phyloP scores from a whole-genome alignment of 2,113 vertebrate genomes.

The Cyprinodon variegatus region DNA sequence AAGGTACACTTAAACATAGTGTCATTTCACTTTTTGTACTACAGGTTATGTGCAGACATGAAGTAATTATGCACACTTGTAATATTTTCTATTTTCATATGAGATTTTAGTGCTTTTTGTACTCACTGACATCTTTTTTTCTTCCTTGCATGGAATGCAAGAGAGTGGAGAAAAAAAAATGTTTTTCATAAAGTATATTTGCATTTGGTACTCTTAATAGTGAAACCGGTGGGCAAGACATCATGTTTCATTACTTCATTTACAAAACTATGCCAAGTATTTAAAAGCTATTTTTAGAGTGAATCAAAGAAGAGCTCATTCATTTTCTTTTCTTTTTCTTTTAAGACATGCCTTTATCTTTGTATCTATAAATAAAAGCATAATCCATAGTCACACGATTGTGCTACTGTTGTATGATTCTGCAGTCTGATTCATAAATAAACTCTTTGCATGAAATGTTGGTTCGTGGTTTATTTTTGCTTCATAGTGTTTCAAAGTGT shows the following conservation, averaged over 20 bases:
- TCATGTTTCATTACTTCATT: conserved; percentile 78
- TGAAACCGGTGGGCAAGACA: conserved; percentile 69
- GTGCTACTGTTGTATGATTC: conserved; percentile 81
- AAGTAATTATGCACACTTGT: conserved; percentile 81
- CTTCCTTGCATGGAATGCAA: conserved; percentile 78
- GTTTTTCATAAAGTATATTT: conserved; percentile 78
- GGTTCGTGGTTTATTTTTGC: conserved; percentile 57
- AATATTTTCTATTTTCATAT: conserved; percentile 85
- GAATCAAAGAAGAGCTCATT: conserved; percentile 72
- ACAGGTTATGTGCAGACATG: conserved; percentile 77
- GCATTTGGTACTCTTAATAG: conserved; percentile 79
- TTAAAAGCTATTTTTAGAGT: conserved; percentile 83
- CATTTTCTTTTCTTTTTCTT: conserved; percentile 69
- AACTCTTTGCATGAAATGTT: conserved; percentile 80
- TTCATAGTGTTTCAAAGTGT: neutral
- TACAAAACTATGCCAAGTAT: conserved; percentile 82
- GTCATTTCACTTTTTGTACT: conserved; percentile 80
- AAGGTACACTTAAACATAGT: conserved; percentile 75
- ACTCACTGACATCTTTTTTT: conserved; percentile 77
- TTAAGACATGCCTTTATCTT: conserved; percentile 78
- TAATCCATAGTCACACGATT: conserved; percentile 79
- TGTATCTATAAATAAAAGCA: conserved; percentile 80
- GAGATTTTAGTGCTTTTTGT: conserved; percentile 83
- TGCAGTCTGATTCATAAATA: conserved; percentile 82
- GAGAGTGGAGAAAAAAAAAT: conserved; percentile 65